phyloP scores from a whole-genome alignment of 2,797 vertebrate genomes.

The Cottoperca gobio region DNA sequence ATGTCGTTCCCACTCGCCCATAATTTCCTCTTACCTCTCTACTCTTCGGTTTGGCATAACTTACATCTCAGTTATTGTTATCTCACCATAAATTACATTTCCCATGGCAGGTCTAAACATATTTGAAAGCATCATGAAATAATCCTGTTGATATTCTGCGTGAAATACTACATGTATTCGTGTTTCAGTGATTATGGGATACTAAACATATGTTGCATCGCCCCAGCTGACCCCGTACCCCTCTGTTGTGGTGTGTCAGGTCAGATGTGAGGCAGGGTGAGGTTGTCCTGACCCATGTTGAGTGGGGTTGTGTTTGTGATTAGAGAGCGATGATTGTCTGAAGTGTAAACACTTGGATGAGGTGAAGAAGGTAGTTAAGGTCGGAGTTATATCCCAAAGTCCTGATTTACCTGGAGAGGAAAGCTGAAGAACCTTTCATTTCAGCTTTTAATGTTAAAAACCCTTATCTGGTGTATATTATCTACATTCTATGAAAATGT shows the following conservation, averaged over 20 bases:
- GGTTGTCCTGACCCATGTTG: slow-evolving; percentile 5
- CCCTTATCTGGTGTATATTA: slow-evolving; percentile 24
- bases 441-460: neutral
- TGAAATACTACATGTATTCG: neutral
- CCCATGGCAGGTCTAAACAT: neutral
- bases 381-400: slow-evolving; percentile 3
- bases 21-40: neutral
- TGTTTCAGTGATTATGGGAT: neutral
- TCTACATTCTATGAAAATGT: neutral
- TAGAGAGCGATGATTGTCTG: slow-evolving; percentile 13
- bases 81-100: neutral
- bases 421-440: neutral
- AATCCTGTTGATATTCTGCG: neutral
- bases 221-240: neutral
- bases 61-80: neutral
- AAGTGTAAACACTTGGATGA: slow-evolving; percentile 37
- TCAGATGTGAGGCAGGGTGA: slow-evolving; percentile 11
- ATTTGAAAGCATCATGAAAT: neutral
- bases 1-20: neutral
- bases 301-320: slow-evolving; percentile 33
- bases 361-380: slow-evolving; percentile 7
- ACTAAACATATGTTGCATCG: neutral
- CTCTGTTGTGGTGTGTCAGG: neutral
- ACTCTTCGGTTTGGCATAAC: neutral
- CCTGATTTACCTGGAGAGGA: neutral